Conservation (phyloP, 2,113 vertebrate genomes). For the Empidonax alnorum region DNA sequence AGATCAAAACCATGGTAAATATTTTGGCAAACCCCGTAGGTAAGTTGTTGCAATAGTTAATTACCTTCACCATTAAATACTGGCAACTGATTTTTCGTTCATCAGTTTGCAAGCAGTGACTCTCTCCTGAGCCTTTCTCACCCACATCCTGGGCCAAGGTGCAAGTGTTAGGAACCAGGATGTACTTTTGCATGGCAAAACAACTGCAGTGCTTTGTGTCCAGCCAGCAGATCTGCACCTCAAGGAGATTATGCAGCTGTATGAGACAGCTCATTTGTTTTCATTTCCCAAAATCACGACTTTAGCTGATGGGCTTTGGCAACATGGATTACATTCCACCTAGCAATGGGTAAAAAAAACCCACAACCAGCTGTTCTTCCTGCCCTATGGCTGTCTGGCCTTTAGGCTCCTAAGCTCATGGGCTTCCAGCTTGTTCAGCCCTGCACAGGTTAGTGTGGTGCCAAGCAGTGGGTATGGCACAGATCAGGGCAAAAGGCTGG, state of each 20-base stretch:
- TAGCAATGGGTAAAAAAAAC: background rate
- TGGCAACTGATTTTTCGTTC: background rate
- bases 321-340: background rate
- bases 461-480: background rate
- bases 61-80: background rate
- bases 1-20: constrained; percentile 26
- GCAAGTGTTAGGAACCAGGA: background rate
- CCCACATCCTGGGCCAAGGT: background rate
- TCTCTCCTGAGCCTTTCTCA: background rate
- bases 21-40: constrained; percentile 10
- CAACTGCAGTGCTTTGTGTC: fast-evolving
- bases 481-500: background rate
- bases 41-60: background rate
- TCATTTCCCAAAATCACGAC: background rate
- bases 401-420: background rate
- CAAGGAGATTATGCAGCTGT: background rate
- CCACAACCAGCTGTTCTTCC: background rate
- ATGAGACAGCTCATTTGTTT: constrained; percentile 16
- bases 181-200: background rate
- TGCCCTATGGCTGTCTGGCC: background rate
- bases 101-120: background rate
- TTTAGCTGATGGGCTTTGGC: background rate
- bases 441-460: background rate
- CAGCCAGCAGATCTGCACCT: background rate
- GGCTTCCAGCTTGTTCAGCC: background rate